Evolutionary conservation across 2,888 invertebrate genomes (phyloP), one percentile per base, ranked within the genome.

Genomic region (Clanis bilineata): DNA sequence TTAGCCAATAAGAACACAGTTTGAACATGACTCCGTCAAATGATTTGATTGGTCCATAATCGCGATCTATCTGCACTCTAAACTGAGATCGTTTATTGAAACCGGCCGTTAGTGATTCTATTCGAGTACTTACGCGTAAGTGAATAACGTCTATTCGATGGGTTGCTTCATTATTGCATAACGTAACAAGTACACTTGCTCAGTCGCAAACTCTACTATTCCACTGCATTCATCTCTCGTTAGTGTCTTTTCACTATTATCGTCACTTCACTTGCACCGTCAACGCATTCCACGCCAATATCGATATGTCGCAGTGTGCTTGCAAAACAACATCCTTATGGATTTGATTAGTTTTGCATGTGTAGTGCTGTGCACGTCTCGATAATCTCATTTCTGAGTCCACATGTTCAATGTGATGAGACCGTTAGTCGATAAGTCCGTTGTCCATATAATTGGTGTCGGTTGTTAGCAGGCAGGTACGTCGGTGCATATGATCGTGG

Each of bases 401-500:
- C 60, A 66, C 64, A 57, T 62, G 28, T 60, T 25, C 38, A 45
- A 61, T 70, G 64, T 65, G 63, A 62, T 66, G 56, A 58, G 62
- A 63, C 59, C 56, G 56, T 64, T 18, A 18, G 18, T 51, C 28
- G 51, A 32, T 51, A 51, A n/a, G 25, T 57, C 57, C 41, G 59
- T 62, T 25, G 25, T 57, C 57, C 41, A 60, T 62, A n/a, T 51
- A 15, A 2, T 28, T 51, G 18, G 51, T 58, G 22, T 45, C 1
- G 6, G 9, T 55, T 32, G 65, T 76, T 87, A 91, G 74, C 92
- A 91, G 23, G 91, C 83, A 25, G 89, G 90, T 28, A 89, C 80
- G 66, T 90, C 86, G 15, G 92, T 92, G 80, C 97, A 97, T 38
- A 93, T 93, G 68, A 95, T 95, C 12, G 93, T 88, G 76, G 94